Base-by-base conservation (phyloP, 1,140 invertebrate genomes). In the Mesaphorura yosii region DNA sequence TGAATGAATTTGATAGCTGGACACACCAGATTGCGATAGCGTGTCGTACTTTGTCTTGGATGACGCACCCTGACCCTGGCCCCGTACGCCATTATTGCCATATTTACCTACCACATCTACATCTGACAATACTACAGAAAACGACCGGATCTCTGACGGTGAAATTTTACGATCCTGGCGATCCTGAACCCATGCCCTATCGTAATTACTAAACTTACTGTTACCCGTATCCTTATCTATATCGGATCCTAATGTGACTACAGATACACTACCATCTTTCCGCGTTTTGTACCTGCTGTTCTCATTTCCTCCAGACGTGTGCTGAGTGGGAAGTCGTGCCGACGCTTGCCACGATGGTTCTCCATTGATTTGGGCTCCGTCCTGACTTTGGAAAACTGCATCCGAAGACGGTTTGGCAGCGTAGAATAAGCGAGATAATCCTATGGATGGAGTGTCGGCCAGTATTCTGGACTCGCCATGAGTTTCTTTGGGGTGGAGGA, bases 231-330 rank as follows among this genome's bases (percentile, higher is more conserved):
- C n/a, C n/a, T n/a, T n/a, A n/a, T n/a, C n/a, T n/a, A n/a, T n/a
- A n/a, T n/a, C n/a, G n/a, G n/a, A n/a, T 39, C 55, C n/a, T 55
- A 62, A 57, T 40, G 28, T n/a, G n/a, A n/a, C 49, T 38, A 63
- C 17, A 28, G 55, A 58, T 31, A 63, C 57, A 51, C 57, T 63
- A 53, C 61, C 61, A 45, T 63, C 61, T 34, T 58, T 51, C 4
- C 61, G 54, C 25, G 59, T 63, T 51, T 58, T 63, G 48, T 63
- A 63, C 61, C 61, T 63, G 57, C 55, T 58, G 22, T 55, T 44
- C 4, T 59, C 61, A 53, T 58, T 63, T 15, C 61, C 61, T 39
- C 61, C 61, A n/a, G 51, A 26, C 48, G 57, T 38, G 2, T 46
- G 31, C 34, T 57, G 53, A 2, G 61, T 38, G 4, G 61, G 61